Evolutionary conservation across 2,113 vertebrate species (phyloP).

Genomic region (Archocentrus centrarchus): DNA sequence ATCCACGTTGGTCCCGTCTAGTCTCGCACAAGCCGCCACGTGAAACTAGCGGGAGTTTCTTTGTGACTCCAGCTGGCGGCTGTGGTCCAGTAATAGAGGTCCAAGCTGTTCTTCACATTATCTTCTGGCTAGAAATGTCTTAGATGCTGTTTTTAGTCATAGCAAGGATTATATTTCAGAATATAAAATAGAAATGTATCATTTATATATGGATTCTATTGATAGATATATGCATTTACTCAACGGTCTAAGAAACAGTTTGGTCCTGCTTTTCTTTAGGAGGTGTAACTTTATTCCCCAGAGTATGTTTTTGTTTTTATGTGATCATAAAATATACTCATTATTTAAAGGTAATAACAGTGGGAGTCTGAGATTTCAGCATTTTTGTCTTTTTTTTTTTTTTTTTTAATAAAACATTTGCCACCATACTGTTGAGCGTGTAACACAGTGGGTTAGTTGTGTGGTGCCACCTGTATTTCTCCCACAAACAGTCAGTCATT

Average conservation of each 20-base stretch:
- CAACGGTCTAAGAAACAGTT: conserved; percentile 51
- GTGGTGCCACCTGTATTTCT: conserved; percentile 1
- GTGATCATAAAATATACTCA: conserved; percentile 39
- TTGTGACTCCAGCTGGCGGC: conserved; percentile 7
- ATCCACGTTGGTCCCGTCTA: conserved; percentile 14
- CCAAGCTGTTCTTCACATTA: conserved; percentile 56
- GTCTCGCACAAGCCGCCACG: conserved; percentile 18
- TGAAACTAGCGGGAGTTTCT: neutral
- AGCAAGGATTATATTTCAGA: conserved; percentile 74
- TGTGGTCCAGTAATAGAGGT: conserved; percentile 46
- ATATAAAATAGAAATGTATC: conserved; percentile 75
- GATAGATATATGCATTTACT: conserved; percentile 63
- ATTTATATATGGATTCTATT: conserved; percentile 79
- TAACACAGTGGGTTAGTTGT: neutral
- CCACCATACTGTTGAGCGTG: conserved; percentile 6
- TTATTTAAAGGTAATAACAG: conserved; percentile 37
- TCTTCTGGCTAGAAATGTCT: conserved; percentile 57
- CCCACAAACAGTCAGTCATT: conserved; percentile 40
- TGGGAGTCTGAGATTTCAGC: neutral
- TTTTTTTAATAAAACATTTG: neutral
- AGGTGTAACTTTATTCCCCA: conserved; percentile 33
- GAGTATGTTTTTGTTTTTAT: conserved; percentile 44
- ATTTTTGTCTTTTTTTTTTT: neutral
- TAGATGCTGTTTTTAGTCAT: conserved; percentile 71
- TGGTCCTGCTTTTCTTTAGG: conserved; percentile 38